phyloP scores from a whole-genome alignment of 2,113 vertebrate genomes.

The Pseudorasbora parva region DNA sequence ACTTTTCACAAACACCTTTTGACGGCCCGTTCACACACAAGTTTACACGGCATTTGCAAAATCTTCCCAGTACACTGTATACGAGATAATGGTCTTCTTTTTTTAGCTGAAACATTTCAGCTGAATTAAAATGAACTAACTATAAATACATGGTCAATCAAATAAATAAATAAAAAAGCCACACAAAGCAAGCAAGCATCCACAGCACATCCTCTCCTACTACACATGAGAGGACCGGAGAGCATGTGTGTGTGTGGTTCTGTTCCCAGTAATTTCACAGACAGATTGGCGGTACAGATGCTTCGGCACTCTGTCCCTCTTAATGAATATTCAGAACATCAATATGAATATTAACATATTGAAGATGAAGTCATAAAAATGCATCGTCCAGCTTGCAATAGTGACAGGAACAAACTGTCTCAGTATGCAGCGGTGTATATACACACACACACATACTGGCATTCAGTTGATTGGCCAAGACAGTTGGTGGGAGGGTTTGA shows the following conservation, averaged over 20 bases:
- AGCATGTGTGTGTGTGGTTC: conserved; percentile 28
- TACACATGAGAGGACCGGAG: background rate
- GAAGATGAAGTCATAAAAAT: conserved; percentile 36
- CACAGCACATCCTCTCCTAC: background rate
- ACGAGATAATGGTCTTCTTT: background rate
- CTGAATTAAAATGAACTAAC: background rate
- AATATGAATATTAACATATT: conserved; percentile 45
- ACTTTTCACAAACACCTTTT: conserved; percentile 9
- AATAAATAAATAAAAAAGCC: background rate
- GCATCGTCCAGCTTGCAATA: conserved; percentile 12
- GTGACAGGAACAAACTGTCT: conserved; percentile 31
- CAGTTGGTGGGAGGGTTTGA: too few species aligned
- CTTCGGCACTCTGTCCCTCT: conserved; percentile 12
- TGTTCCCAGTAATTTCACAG: conserved; percentile 24
- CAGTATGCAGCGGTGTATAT: background rate
- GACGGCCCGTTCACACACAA: conserved; percentile 14
- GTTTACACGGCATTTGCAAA: background rate
- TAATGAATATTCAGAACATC: conserved; percentile 43
- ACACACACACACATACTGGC: background rate
- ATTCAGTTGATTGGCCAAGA: too few species aligned
- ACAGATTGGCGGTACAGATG: conserved; percentile 51
- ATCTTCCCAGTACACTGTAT: background rate
- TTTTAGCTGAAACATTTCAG: background rate
- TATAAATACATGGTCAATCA: background rate
- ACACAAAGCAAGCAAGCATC: background rate